Conservation (phyloP, 1,140 invertebrate species). For the Trichonephila clavipes region DNA sequence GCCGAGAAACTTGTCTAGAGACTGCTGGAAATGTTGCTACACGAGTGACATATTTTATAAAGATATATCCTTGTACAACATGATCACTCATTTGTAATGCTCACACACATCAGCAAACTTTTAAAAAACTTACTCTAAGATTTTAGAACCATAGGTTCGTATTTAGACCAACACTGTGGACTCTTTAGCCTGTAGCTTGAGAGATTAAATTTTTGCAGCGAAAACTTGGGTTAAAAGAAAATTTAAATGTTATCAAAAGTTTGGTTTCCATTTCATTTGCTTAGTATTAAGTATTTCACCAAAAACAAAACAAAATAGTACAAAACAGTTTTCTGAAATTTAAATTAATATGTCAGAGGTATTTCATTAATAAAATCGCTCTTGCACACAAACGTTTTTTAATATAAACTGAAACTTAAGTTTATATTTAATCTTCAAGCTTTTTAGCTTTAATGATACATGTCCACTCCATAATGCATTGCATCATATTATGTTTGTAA, state of each 20-base stretch:
- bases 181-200: conserved; percentile 23
- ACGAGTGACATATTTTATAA: conserved; percentile 74
- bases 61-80: conserved; percentile 74
- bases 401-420: neutral
- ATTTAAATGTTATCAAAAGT: neutral
- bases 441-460: neutral
- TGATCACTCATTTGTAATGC: conserved; percentile 75
- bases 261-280: neutral
- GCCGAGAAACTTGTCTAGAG: conserved; percentile 66
- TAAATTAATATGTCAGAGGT: neutral
- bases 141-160: conserved; percentile 74
- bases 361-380: neutral
- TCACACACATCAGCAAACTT: conserved; percentile 67
- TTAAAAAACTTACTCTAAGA: conserved; percentile 54
- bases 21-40: conserved; percentile 72
- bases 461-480: neutral
- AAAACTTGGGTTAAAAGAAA: neutral
- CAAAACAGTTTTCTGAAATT: neutral
- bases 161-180: conserved; percentile 35
- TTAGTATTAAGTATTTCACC: neutral
- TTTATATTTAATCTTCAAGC: neutral
- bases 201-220: neutral
- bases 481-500: too few species aligned
- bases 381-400: neutral
- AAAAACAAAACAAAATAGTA: conserved; percentile 6